A percentile compares a stretch with the other conserved stretches of the same genome.
These are phyloP conservation scores for Aphis craccivora DNA, from an alignment of 1,140 invertebrate genomes.

Conservation along the genomic window DNA sequence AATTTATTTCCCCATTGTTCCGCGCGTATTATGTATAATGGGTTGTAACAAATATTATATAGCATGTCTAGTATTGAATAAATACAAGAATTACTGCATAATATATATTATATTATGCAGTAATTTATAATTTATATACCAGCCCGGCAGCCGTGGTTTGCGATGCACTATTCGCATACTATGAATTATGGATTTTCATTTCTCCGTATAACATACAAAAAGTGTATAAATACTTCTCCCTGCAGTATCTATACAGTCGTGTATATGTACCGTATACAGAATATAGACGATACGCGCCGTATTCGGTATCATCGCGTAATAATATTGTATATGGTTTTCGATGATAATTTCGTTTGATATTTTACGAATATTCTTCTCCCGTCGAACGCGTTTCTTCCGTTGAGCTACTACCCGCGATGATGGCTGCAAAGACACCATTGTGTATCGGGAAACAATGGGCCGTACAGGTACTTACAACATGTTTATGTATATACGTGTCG, in stretches of 20 bases:
- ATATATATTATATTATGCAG: background rate
- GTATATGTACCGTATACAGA: background rate
- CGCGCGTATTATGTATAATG: background rate
- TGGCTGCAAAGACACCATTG: background rate
- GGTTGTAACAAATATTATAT: background rate
- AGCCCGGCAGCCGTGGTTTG: background rate
- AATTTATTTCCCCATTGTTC: background rate
- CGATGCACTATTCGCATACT: background rate
- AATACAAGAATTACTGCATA: background rate
- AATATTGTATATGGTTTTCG: background rate
- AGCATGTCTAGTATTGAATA: background rate
- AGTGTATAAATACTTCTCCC: background rate
- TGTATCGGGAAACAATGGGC: conserved; percentile 28
- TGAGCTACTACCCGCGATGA: background rate
- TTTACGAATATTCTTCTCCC: background rate
- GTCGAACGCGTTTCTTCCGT: background rate
- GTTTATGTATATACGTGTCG: background rate
- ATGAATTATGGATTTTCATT: conserved; percentile 47
- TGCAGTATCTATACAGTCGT: background rate
- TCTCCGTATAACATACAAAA: background rate
- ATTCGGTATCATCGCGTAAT: background rate
- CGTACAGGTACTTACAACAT: background rate
- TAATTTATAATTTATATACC: background rate
- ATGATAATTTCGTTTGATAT: background rate
- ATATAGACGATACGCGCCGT: background rate